Conservation (phyloP, 2,113 vertebrate genomes). For the Danio rerio region DNA sequence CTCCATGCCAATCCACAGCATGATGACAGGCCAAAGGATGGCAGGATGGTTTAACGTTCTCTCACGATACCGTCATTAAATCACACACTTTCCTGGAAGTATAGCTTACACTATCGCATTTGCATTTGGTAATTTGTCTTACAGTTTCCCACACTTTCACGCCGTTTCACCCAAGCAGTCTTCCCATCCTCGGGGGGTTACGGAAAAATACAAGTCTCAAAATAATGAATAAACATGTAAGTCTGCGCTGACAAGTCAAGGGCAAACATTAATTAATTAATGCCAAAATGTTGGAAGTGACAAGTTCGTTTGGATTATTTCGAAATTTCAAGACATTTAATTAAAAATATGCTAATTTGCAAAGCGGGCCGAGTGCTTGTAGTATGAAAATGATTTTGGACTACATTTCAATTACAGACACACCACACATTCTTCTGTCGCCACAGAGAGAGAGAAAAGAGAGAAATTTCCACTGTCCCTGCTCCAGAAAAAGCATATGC, state of each 20-base stretch:
- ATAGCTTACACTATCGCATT: conserved; percentile 28
- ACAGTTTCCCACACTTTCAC: conserved; percentile 24
- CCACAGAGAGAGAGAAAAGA: conserved; percentile 37
- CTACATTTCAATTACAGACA: conserved; percentile 71
- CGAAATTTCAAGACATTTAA: conserved; percentile 70
- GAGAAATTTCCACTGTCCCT: conserved; percentile 51
- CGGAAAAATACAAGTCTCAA: conserved; percentile 50
- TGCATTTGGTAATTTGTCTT: conserved; percentile 36
- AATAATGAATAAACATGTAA: conserved; percentile 67
- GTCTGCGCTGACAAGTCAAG: conserved; percentile 66
- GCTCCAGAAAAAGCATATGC: conserved; percentile 45
- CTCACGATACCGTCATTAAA: conserved; percentile 59
- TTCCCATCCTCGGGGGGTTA: conserved; percentile 23
- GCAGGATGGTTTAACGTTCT: conserved; percentile 58
- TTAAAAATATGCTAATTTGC: conserved; percentile 82
- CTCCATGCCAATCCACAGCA: conserved; percentile 70
- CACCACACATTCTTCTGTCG: conserved; percentile 54
- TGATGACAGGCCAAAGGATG: conserved; percentile 66
- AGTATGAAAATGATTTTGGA: conserved; percentile 69
- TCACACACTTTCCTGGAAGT: conserved; percentile 10
- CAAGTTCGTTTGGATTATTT: conserved; percentile 69
- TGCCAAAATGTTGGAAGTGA: conserved; percentile 66
- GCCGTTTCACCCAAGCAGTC: conserved; percentile 18
- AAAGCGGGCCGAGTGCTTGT: conserved; percentile 69
- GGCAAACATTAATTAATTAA: conserved; percentile 72